phyloP scores from a whole-genome alignment of 2,797 vertebrate genomes.

The Cyprinodon diabolis region DNA sequence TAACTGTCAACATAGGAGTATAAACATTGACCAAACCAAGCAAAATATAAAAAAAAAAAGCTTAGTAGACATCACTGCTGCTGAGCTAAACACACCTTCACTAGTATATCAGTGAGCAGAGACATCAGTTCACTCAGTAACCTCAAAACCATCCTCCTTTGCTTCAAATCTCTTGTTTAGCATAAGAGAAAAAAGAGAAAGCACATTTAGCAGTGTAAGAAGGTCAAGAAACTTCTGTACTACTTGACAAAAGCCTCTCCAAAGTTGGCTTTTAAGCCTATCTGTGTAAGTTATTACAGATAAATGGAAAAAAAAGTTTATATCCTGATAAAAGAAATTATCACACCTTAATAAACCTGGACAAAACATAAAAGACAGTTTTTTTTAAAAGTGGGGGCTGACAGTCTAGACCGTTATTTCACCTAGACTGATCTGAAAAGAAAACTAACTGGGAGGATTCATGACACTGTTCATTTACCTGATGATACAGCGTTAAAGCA shows the following conservation, averaged over 20 bases:
- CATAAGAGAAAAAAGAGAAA: not conserved
- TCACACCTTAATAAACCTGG: not conserved
- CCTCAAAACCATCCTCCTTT: not conserved
- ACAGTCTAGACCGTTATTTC: not conserved
- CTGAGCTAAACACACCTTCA: not conserved
- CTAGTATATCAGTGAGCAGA: not conserved
- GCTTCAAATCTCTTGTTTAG: not conserved
- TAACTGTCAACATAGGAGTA: not conserved
- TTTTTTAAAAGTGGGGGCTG: not conserved
- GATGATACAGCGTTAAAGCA: not conserved
- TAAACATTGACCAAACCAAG: not conserved
- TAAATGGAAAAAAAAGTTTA: not conserved
- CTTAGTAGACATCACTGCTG: not conserved
- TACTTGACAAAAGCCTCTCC: not conserved
- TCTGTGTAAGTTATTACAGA: slow-evolving; percentile 1
- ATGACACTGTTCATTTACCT: not conserved
- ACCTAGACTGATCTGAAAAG: not conserved
- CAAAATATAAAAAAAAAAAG: not conserved
- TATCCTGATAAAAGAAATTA: not conserved
- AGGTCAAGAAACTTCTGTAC: not conserved
- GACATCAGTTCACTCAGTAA: not conserved
- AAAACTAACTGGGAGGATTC: not conserved
- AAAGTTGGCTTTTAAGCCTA: not conserved
- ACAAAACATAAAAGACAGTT: not conserved
- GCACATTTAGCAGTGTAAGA: not conserved